Conservation (phyloP, 2,888 invertebrate genomes). For the Drosophila recens region DNA sequence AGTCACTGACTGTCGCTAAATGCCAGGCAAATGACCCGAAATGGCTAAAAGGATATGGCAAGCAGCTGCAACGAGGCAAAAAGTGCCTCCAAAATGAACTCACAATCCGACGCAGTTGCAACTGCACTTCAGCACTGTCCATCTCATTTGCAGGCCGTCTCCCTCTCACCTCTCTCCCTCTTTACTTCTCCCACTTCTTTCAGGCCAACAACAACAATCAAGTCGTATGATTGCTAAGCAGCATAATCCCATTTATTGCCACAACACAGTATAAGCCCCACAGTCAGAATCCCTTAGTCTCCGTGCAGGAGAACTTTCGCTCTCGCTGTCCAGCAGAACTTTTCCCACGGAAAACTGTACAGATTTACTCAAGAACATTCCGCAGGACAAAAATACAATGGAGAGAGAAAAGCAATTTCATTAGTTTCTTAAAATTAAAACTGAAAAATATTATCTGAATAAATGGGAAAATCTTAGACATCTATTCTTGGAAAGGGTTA, state of each 20-base stretch:
- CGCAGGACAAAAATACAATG: too few relatives aligned
- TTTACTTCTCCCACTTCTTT: neutral
- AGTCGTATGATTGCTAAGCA: conserved; percentile 75
- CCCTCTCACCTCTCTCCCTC: neutral
- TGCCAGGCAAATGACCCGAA: conserved; percentile 47
- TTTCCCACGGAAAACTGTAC: neutral
- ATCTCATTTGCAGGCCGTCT: conserved; percentile 51
- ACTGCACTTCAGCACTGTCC: conserved; percentile 33
- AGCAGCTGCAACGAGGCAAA: neutral
- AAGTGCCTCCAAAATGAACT: conserved; percentile 33
- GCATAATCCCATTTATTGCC: conserved; percentile 76
- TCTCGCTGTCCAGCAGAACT: neutral
- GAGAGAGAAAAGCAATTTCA: too few relatives aligned
- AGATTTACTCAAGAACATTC: neutral
- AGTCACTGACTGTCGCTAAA: conserved; percentile 43
- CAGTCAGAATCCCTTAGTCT: neutral
- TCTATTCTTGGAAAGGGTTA: too few relatives aligned
- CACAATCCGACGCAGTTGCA: conserved; percentile 16
- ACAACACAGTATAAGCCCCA: conserved; percentile 44
- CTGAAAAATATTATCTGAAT: too few relatives aligned
- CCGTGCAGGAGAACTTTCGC: neutral
- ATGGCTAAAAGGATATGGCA: conserved; percentile 10
- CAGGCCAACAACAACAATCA: conserved; percentile 55
- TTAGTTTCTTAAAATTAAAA: too few relatives aligned
- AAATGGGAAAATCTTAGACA: too few relatives aligned